Conservation (phyloP, 2,888 invertebrate species). For the Eumacrocentrus americanus region DNA sequence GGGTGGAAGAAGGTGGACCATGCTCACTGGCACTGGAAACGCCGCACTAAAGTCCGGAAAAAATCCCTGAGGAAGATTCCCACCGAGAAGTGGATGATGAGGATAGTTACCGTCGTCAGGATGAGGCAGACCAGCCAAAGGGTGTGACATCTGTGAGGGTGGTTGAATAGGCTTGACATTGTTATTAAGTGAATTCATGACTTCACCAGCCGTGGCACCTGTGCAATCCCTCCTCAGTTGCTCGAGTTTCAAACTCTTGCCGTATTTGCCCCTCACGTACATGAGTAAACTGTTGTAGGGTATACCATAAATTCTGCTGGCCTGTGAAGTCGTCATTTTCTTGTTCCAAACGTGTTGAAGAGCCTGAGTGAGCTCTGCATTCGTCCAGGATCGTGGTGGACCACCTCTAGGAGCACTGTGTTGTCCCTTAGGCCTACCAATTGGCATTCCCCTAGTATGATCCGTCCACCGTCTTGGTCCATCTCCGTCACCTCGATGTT, state of each 20-base stretch:
- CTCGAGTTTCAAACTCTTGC: constrained; percentile 88
- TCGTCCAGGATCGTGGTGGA: constrained; percentile 91
- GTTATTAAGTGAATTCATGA: constrained; percentile 64
- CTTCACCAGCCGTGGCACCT: constrained; percentile 77
- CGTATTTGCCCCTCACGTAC: constrained; percentile 92
- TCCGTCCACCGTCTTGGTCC: constrained; percentile 54
- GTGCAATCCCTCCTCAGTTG: constrained; percentile 88
- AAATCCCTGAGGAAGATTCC: constrained; percentile 73
- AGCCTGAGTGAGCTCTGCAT: constrained; percentile 88
- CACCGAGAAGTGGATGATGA: constrained; percentile 53
- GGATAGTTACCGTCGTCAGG: constrained; percentile 49
- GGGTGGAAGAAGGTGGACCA: constrained; percentile 83
- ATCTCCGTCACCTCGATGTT: constrained; percentile 47
- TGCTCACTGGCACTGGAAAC: constrained; percentile 83
- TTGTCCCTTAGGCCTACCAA: constrained; percentile 86
- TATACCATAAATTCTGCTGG: constrained; percentile 87
- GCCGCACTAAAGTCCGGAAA: constrained; percentile 81
- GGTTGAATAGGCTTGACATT: constrained; percentile 65
- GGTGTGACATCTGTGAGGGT: constrained; percentile 49
- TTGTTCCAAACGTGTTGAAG: constrained; percentile 95
- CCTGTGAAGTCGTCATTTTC: constrained; percentile 92
- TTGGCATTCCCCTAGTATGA: constrained; percentile 62
- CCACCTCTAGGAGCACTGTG: constrained; percentile 90
- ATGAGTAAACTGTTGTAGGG: constrained; percentile 92
- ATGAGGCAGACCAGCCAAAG: constrained; percentile 48